Percentiles rank a stretch among this genome's conserved stretches.
These are phyloP conservation scores for Ammodytes marinus DNA, from an alignment of 2,113 vertebrate genomes.

Conservation along the genomic window DNA sequence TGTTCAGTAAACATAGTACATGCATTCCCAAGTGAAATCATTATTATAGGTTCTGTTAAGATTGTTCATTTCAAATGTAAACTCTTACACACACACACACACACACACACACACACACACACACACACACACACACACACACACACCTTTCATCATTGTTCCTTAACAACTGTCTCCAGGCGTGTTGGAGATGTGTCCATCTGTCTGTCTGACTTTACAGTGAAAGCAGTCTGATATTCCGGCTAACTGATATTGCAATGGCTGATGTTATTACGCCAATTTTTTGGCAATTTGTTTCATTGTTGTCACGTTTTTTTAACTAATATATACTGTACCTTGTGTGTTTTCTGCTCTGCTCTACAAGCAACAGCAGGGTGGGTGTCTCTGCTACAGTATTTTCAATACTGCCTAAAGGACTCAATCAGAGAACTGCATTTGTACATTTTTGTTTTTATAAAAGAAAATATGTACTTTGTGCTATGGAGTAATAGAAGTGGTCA, in stretches of 20 bases:
- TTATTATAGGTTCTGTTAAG: background rate
- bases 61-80: background rate
- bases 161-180: conserved; percentile 65
- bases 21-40: background rate
- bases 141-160: conserved; percentile 9
- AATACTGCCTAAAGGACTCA: background rate
- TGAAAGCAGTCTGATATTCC: conserved; percentile 30
- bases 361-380: background rate
- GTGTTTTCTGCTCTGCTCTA: background rate
- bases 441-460: conserved; percentile 1
- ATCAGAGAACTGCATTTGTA: background rate
- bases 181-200: conserved; percentile 65
- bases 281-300: background rate
- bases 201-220: conserved; percentile 72
- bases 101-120: too few species aligned
- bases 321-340: rapidly evolving
- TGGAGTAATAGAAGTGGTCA: background rate
- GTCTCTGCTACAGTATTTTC: background rate
- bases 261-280: background rate
- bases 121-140: background rate
- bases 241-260: background rate
- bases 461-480: too few species aligned
- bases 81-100: too few species aligned
- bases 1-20: background rate
- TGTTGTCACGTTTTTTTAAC: background rate